Base-by-base conservation (phyloP, 1,140 invertebrate genomes). In the Drosophila pachea region DNA sequence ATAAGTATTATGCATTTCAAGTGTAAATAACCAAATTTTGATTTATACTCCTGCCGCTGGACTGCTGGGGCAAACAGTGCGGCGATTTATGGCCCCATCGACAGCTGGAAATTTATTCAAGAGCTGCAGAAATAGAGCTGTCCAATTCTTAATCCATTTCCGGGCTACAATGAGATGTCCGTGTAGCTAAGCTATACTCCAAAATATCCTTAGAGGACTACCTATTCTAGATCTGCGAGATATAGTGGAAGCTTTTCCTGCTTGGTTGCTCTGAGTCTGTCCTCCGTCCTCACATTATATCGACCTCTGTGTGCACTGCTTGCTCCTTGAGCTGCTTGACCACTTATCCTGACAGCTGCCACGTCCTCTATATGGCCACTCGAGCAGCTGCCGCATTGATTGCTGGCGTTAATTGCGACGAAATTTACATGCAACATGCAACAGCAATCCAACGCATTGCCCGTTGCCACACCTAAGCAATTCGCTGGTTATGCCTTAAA, bases 1-100 rank as follows among this genome's bases (percentile, higher is more conserved):
- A 69, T 64, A 65, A 69, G 65, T 65, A 69, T 58, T 65, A 65
- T 58, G 31, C 38, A 29, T 5, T 45, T 45, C 38, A 65, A 58
- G 47, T 65, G 67, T 58, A 65, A 69, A 52, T 69, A 65, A 38
- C n/a, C 5, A 38, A 56, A 32, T 56, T 56, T 56, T 31, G 38
- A 45, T 58, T 12, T 50, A 45, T 56, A 22, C 22, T 14, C 16
- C 35, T 6, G 12, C 29, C n/a, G 29, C 43, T 32, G 6, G 16
- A 4, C 14, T 8, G 52, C 49, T 40, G 36, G 58, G 7, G 12
- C 38, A 22, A 22, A 62, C 47, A 47, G 45, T 8, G n/a, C 7
- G 50, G 16, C 35, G 48, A 50, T 68, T 42, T 62, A 31, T 43
- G 40, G 12, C 22, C 22, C 22, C 22, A 22, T 22, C 22, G 22